Percentiles rank a stretch among this genome's conserved stretches.
phyloP scores from a whole-genome alignment of 2,113 vertebrate genomes.

The Trachemys scripta region DNA sequence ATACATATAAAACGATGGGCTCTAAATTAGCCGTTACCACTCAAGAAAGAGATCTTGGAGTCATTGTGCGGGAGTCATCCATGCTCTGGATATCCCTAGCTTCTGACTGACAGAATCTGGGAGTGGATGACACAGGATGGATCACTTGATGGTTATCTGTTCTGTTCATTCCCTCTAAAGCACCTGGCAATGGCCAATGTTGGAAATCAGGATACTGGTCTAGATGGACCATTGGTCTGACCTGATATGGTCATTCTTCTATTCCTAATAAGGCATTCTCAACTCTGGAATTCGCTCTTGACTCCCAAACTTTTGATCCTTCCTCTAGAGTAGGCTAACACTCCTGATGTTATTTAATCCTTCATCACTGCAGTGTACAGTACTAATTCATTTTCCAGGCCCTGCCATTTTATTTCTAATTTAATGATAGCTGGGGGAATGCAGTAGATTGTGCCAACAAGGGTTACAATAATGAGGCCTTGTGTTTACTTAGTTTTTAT shows the following conservation, averaged over 20 bases:
- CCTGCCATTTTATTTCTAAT: background rate
- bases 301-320: accelerated
- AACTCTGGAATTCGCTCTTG: background rate
- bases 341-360: background rate
- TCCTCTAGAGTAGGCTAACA: background rate
- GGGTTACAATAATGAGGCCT: background rate
- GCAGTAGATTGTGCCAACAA: background rate
- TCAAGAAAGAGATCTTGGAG: too few species aligned
- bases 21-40: too few species aligned
- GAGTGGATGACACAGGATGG: background rate
- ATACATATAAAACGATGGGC: too few species aligned
- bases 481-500: accelerated
- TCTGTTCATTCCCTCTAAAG: background rate
- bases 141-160: background rate
- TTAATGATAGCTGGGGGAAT: too few species aligned
- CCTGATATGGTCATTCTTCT: background rate
- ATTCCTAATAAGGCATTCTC: accelerated
- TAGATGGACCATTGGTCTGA: background rate
- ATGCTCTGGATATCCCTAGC: too few species aligned
- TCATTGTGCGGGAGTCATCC: too few species aligned
- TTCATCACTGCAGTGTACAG: background rate
- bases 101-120: background rate
- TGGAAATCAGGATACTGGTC: background rate
- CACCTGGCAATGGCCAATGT: background rate
- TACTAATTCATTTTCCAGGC: accelerated